Base-by-base conservation (phyloP, 2,113 vertebrate genomes). In the Passer domesticus region DNA sequence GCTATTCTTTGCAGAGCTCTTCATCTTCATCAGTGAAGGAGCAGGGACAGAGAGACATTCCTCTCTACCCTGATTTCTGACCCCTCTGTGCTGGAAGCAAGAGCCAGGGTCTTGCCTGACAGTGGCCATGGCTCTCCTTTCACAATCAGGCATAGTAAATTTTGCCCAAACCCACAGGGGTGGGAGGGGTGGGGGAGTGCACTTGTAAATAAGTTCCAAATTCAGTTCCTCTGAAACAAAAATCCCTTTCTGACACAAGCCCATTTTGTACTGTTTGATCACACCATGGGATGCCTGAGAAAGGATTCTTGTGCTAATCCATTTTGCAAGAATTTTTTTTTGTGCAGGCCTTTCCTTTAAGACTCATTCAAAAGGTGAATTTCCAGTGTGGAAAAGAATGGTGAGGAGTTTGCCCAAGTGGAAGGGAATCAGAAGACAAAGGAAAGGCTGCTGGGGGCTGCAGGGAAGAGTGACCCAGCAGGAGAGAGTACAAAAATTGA, bases 161-260 rank as follows among this genome's bases (percentile, higher is more conserved):
- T 79, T 72, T n/a, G 27, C n/a, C 23, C 23, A 24, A 3, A 70
- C 23, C 21, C 37, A 53, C 0, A 0, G 22, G 8, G 13, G 6
- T 66, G 70, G 43, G 58, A 14, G 18, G 12, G 25, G 39, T 70
- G 58, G 17, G 13, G 21, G 25, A 49, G 6, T 19, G 55, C 23
- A 11, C 23, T 62, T 55, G 8, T 55, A 78, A 88, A 56, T 14
- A 87, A 83, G 62, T 62, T 55, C 58, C 43, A 74, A 52, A 74
- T 77, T 35, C 60, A 52, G 10, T 35, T 77, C 35, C 27, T 59
- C 44, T 6, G 7, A 56, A 86, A 86, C 75, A 74, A 89, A 91
- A 81, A 64, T 68, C 64, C 12, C 25, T 67, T 49, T 80, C 58
- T 9, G 6, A 44, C 41, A 75, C 19, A 52, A 64, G 30, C 11